phyloP scores from a whole-genome alignment of 2,888 invertebrate genomes.

The Galeruca laticollis region DNA sequence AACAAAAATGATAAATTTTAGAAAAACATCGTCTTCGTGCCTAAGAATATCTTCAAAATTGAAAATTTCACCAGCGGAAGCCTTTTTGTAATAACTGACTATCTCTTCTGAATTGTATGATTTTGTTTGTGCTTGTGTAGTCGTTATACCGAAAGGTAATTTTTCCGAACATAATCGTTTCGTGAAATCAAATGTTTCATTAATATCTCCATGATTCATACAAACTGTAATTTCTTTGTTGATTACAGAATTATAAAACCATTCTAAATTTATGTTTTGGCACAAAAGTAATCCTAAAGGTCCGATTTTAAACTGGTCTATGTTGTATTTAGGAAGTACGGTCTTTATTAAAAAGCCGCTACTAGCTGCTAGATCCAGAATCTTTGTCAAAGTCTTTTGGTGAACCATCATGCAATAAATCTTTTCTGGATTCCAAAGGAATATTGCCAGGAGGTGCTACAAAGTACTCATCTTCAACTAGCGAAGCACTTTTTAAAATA shows the following conservation, averaged over 20 bases:
- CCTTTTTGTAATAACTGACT: conserved; percentile 37
- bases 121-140: conserved; percentile 53
- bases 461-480: conserved; percentile 90
- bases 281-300: conserved; percentile 69
- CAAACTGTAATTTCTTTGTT: conserved; percentile 69
- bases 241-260: conserved; percentile 68
- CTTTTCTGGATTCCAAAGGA: conserved; percentile 71
- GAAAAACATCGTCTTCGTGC: conserved; percentile 47
- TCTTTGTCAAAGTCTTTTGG: conserved; percentile 40
- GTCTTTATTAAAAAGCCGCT: conserved; percentile 50
- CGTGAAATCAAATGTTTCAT: conserved; percentile 60
- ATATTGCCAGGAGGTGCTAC: conserved; percentile 91
- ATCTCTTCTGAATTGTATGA: conserved; percentile 34
- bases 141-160: conserved; percentile 67
- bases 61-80: conserved; percentile 36
- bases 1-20: conserved; percentile 67
- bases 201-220: conserved; percentile 55
- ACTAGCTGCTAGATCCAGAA: conserved; percentile 46
- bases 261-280: conserved; percentile 71
- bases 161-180: conserved; percentile 61
- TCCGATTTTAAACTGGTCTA: conserved; percentile 59
- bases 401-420: conserved; percentile 59
- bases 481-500: conserved; percentile 79
- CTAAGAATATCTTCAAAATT: conserved; percentile 51
- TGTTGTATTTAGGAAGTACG: conserved; percentile 36